Evolutionary conservation across 2,888 invertebrate species (phyloP), one percentile per base, ranked within the genome.

Genomic region (Andrena praecox): DNA sequence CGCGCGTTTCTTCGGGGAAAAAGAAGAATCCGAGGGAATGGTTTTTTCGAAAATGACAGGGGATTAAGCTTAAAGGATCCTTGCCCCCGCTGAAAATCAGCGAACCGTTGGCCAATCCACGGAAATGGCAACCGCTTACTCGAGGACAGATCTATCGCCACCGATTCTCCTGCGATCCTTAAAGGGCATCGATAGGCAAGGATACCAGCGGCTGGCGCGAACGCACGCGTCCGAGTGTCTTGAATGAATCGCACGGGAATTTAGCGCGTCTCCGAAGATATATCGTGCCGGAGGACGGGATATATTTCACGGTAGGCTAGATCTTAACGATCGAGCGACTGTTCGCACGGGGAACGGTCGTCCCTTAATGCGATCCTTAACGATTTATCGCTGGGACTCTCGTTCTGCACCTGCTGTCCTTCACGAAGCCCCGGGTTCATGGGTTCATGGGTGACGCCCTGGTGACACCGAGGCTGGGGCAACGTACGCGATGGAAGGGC

Each of bases 381-480:
- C 35, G 59, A 84, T 84, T 84, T 80, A 80, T 68, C 73, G 52
- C n/a, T 16, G 60, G 54, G 63, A 69, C 68, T 77, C 79, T 50
- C 82, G 82, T n/a, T 50, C 31, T 68, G 50, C 87, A 80, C 76
- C 81, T 87, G 87, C 60, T 63, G 56, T 60, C 59, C 50, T 52
- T 72, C 62, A 7, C 31, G 35, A 31, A 50, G 6, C 12, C 12
- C 10, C 10, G 31, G 33, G 69, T 59, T 76, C 62, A 52, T n/a
- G 60, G 74, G 54, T 85, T n/a, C n/a, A n/a, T n/a, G n/a, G n/a
- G n/a, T n/a, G 42, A 16, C 27, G 63, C 54, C 60, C 50, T 29
- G 29, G 29, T 31, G 77, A 80, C 74, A 50, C 64, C 24, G 24
- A 63, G 24, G n/a, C n/a, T 84, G 42, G 5, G 42, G 42, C 4